Evolutionary conservation across 2,113 vertebrate genomes (phyloP), one percentile per base, ranked within the genome.

Genomic region (Scomber scombrus): DNA sequence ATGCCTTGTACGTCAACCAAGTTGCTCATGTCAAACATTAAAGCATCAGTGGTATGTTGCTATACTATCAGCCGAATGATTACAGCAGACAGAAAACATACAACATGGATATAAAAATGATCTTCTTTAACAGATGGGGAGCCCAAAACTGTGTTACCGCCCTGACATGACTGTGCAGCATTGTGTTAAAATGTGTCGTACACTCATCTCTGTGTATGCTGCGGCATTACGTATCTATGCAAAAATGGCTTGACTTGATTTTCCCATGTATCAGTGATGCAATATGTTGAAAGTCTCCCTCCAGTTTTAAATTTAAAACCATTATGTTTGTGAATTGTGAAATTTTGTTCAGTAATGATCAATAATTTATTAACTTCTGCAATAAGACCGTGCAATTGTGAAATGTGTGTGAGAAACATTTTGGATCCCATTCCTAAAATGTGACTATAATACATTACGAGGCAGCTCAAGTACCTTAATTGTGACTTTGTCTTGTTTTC

Each of bases 71-170:
- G 56, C 72, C 66, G 69, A 62, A 61, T 58, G 21, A 75, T 68
- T 46, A 52, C 75, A 66, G 49, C 56, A 77, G 21, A 81, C 51
- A 65, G 62, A 58, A 78, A 86, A 71, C 52, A 49, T 26, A 57
- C 78, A 65, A 71, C 83, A 19, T 74, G 77, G 54, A 81, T 87
- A 69, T 26, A 26, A 26, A 80, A 88, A 86, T 75, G 13, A 68
- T 84, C 75, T 57, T 66, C 43, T 82, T 75, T 45, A 85, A 85
- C 86, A 89, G 75, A 89, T 82, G 65, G 78, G 7, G 13, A 63
- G 64, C 18, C 55, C 62, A 72, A 85, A 83, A 78, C 49, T 55
- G 71, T 84, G 81, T 78, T 52, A 71, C n/a, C 58, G 69, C 65
- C 19, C 56, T 72, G 16, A 76, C 12, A 2, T 50, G 7, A 7